These are phyloP conservation scores for Bubo blakistoni DNA, from an alignment of 2,113 vertebrate species.

Conservation along the genomic window DNA sequence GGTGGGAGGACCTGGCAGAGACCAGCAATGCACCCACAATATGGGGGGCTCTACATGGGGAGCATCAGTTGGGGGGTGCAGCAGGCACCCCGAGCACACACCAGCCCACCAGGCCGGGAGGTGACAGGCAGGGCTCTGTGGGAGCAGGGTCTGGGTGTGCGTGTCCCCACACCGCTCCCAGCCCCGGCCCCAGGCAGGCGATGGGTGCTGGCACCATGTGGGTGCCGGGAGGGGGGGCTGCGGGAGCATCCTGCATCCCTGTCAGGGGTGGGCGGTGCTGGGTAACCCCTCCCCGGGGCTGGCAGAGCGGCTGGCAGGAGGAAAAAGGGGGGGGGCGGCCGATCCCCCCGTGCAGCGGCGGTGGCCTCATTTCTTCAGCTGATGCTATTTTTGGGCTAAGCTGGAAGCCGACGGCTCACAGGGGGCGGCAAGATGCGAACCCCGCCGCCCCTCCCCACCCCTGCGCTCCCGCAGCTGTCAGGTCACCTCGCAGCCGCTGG, in stretches of 20 bases:
- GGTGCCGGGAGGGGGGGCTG: neutral
- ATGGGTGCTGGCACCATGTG: neutral
- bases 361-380: slow-evolving; percentile 81
- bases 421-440: slow-evolving; percentile 22
- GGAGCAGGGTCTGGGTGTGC: neutral
- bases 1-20: neutral
- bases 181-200: neutral
- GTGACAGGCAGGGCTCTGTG: accelerated
- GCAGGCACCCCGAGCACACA: neutral
- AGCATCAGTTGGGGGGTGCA: neutral
- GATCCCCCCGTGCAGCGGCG: neutral
- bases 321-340: neutral
- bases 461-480: slow-evolving; percentile 15
- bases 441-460: neutral
- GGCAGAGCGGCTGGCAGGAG: neutral
- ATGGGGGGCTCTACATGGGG: neutral
- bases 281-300: slow-evolving; percentile 28
- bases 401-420: slow-evolving; percentile 72
- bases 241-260: neutral
- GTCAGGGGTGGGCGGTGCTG: neutral
- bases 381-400: slow-evolving; percentile 86
- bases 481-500: neutral
- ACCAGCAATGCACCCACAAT: accelerated
- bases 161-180: accelerated
- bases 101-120: neutral